Evolutionary conservation across 2,113 vertebrate genomes (phyloP).

Genomic region (Numenius arquata): DNA sequence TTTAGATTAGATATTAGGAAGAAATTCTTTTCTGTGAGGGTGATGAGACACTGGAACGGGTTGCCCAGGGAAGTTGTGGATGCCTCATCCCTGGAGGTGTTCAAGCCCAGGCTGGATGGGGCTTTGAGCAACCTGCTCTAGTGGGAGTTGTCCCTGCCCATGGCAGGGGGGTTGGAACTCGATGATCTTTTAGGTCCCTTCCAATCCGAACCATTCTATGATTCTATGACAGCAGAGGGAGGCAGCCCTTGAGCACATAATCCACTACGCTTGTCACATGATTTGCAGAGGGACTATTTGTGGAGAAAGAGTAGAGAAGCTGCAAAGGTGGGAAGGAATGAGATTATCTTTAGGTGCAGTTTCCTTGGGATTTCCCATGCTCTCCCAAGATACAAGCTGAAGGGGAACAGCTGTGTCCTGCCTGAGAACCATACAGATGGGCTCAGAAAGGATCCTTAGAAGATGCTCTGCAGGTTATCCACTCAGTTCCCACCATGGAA

Average conservation of each 20-base stretch:
- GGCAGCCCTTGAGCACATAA: background rate
- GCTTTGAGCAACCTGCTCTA: background rate
- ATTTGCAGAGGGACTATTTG: background rate
- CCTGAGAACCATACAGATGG: background rate
- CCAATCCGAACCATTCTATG: background rate
- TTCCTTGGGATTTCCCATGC: background rate
- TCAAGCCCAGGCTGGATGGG: background rate
- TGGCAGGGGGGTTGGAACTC: background rate
- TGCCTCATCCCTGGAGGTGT: background rate
- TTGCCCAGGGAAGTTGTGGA: background rate
- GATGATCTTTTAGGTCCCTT: background rate
- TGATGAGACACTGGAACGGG: background rate
- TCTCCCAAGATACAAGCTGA: background rate
- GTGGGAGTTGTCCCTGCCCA: background rate
- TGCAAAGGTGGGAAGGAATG: background rate
- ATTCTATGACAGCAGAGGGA: background rate
- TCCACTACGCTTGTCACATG: fast-evolving
- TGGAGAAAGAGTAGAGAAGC: background rate
- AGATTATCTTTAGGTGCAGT: background rate
- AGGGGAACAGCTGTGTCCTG: background rate
- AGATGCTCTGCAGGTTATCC: background rate
- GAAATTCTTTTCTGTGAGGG: background rate
- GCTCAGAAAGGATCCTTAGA: background rate
- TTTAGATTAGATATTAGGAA: background rate
- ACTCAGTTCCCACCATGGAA: background rate